phyloP scores from a whole-genome alignment of 1,140 invertebrate species.

The Pseudobourletiella spinata region DNA sequence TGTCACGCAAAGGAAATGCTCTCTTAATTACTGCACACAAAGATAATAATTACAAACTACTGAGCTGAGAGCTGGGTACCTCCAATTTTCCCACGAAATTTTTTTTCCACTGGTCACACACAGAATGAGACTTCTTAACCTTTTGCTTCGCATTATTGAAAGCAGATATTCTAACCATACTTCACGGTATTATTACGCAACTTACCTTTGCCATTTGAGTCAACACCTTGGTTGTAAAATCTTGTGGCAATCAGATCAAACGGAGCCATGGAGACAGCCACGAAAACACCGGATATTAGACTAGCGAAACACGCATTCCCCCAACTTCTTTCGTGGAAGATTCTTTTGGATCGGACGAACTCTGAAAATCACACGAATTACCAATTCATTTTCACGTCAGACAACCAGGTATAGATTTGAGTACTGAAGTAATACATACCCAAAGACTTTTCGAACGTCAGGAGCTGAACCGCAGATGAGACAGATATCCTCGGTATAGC shows the following conservation, averaged over 20 bases:
- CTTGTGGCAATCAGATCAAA: constrained; percentile 83
- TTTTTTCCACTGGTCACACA: too few relatives aligned
- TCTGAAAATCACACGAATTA: constrained; percentile 10
- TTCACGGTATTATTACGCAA: too few relatives aligned
- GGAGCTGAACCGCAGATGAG: constrained; percentile 72
- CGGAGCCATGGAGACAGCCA: constrained; percentile 74
- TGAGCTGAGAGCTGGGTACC: too few relatives aligned
- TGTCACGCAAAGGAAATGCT: too few relatives aligned
- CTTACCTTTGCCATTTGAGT: constrained; percentile 37
- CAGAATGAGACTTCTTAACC: too few relatives aligned
- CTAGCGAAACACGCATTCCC: constrained; percentile 62
- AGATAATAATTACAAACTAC: too few relatives aligned
- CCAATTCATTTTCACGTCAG: not conserved
- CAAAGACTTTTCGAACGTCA: constrained; percentile 31
- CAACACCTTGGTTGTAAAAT: constrained; percentile 69
- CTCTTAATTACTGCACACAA: too few relatives aligned
- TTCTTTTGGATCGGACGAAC: constrained; percentile 14
- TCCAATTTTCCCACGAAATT: too few relatives aligned
- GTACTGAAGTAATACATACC: too few relatives aligned
- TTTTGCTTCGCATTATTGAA: too few relatives aligned
- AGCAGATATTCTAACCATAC: too few relatives aligned
- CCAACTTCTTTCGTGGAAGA: constrained; percentile 38
- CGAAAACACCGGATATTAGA: constrained; percentile 65
- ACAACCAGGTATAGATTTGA: not conserved
- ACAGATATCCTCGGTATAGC: constrained; percentile 67